Percentiles rank a stretch among this genome's conserved stretches.
Evolutionary conservation across 2,113 vertebrate genomes (phyloP).

Genomic region (Gallinago jamesoni): DNA sequence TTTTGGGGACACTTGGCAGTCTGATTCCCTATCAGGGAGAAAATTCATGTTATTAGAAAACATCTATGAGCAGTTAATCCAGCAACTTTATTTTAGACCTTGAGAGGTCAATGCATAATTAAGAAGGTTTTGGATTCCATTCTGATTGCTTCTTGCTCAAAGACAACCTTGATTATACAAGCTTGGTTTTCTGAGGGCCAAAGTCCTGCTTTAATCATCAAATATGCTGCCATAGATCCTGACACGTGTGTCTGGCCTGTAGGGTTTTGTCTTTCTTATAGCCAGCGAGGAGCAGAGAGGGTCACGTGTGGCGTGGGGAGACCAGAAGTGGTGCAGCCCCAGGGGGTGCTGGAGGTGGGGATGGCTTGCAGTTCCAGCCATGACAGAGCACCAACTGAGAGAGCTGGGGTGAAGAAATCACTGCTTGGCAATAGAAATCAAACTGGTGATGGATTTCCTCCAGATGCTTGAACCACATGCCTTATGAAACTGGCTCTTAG

Average conservation of each 20-base stretch:
- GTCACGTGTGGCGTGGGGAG: fast-evolving
- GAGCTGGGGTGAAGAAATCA: not conserved
- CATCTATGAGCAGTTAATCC: slow-evolving; percentile 40
- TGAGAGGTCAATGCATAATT: slow-evolving; percentile 58
- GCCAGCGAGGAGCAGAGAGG: not conserved
- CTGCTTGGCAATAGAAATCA: fast-evolving
- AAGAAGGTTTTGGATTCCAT: not conserved
- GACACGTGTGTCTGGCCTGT: fast-evolving
- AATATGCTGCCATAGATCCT: not conserved
- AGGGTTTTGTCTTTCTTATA: not conserved
- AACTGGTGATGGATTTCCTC: not conserved
- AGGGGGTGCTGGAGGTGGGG: not conserved
- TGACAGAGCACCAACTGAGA: fast-evolving
- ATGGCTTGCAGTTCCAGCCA: not conserved
- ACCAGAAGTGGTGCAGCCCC: not conserved
- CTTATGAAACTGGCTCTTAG: not conserved
- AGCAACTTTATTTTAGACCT: slow-evolving; percentile 18
- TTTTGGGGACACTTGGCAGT: not conserved
- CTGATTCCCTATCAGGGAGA: not conserved
- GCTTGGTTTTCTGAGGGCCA: not conserved
- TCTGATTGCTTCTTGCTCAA: not conserved
- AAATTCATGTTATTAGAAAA: slow-evolving; percentile 34
- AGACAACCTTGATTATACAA: not conserved
- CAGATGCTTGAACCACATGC: not conserved
- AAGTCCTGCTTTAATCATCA: not conserved